Evolutionary conservation across 2,888 invertebrate genomes (phyloP).

Genomic region (Temnothorax rugatulus): DNA sequence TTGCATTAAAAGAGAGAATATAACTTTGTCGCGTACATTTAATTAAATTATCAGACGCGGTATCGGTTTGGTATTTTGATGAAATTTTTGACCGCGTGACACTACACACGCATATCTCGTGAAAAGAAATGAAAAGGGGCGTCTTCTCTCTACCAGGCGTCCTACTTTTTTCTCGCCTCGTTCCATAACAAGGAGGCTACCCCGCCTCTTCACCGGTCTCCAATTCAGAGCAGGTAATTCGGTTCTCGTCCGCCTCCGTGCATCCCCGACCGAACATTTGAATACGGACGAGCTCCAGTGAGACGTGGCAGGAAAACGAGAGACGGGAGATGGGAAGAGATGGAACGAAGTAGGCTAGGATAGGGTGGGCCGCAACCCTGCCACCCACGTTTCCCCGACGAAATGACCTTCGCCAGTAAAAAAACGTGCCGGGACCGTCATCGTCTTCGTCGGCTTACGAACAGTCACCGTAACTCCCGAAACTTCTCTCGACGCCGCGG

Average conservation of each 20-base stretch:
- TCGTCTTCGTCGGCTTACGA: constrained; percentile 74
- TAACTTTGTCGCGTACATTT: background rate
- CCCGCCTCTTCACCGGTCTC: constrained; percentile 20
- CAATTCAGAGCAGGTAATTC: constrained; percentile 63
- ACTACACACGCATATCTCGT: background rate
- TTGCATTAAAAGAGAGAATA: background rate
- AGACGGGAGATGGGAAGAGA: constrained; percentile 19
- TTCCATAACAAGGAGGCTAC: constrained; percentile 42
- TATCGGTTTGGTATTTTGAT: background rate
- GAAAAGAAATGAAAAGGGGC: constrained; percentile 38
- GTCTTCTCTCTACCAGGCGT: constrained; percentile 3
- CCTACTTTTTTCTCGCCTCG: constrained; percentile 29
- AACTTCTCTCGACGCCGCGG: constrained; percentile 63
- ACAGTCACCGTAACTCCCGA: constrained; percentile 74
- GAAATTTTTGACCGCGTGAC: constrained; percentile 12
- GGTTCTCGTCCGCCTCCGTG: constrained; percentile 55
- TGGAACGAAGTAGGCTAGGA: constrained; percentile 41
- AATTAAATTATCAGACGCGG: background rate
- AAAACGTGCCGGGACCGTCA: constrained; percentile 67
- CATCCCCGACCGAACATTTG: constrained; percentile 57
- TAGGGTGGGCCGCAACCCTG: constrained; percentile 50
- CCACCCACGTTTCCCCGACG: constrained; percentile 58
- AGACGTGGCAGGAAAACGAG: constrained; percentile 45
- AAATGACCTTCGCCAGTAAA: constrained; percentile 71
- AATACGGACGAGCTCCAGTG: constrained; percentile 59